phyloP scores from a whole-genome alignment of 2,888 invertebrate genomes.

The Nemoura dubitans region DNA sequence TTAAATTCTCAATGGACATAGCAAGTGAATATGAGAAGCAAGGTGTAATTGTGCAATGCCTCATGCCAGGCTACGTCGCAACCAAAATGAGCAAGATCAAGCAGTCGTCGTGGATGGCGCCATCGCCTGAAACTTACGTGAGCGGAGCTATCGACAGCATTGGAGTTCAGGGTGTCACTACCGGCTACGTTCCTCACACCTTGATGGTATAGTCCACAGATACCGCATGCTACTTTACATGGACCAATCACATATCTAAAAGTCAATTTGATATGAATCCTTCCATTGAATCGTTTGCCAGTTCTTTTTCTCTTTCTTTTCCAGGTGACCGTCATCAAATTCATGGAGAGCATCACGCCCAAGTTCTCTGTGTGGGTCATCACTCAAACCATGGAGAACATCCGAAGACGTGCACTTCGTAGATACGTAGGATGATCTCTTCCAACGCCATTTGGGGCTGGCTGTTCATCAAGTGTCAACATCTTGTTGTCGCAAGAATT shows the following conservation, averaged over 20 bases:
- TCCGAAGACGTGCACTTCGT: slow-evolving; percentile 67
- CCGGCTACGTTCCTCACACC: slow-evolving; percentile 79
- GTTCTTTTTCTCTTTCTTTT: not conserved
- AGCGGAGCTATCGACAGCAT: slow-evolving; percentile 74
- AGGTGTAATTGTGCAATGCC: slow-evolving; percentile 81
- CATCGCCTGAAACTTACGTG: slow-evolving; percentile 77
- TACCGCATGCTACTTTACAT: too few relatives aligned
- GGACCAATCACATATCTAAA: not conserved
- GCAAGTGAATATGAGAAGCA: slow-evolving; percentile 76
- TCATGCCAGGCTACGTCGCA: slow-evolving; percentile 88
- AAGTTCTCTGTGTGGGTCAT: slow-evolving; percentile 70
- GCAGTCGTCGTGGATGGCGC: slow-evolving; percentile 76
- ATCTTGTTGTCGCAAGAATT: not conserved
- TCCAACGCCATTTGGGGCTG: not conserved
- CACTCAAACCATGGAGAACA: slow-evolving; percentile 72
- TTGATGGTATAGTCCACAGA: slow-evolving; percentile 65
- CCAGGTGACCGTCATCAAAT: slow-evolving; percentile 55
- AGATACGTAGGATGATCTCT: slow-evolving; percentile 8
- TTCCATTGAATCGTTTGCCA: not conserved
- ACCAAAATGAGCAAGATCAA: slow-evolving; percentile 88
- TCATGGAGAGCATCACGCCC: slow-evolving; percentile 64
- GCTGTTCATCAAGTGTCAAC: too few relatives aligned
- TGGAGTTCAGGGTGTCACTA: slow-evolving; percentile 74
- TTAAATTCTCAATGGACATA: slow-evolving; percentile 81
- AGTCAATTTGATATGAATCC: not conserved